Evolutionary conservation across 1,140 invertebrate genomes (phyloP), one percentile per base, ranked within the genome.

Genomic region (Neocloeon triangulifer): DNA sequence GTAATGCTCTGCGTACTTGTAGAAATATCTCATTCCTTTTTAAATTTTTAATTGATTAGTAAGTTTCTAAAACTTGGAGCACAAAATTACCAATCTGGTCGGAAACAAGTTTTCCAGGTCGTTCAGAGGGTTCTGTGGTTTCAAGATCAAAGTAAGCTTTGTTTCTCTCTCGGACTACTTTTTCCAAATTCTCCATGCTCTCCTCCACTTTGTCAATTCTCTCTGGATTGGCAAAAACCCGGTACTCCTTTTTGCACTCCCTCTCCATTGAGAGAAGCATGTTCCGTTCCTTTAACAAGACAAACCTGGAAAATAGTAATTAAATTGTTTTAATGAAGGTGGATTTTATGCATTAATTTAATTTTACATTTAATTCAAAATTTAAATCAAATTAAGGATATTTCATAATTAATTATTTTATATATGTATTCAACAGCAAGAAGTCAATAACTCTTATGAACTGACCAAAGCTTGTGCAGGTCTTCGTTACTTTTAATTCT

Each of bases 251-350:
- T 30, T 73, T 73, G 45, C 66, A 76, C 46, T 74, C 74, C 36
- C 82, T 62, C 57, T 95, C 76, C 91, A 97, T 94, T 12, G 94
- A 97, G 28, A 91, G 50, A 5, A 99, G 56, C 88, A 96, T 94
- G 51, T 99, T 99, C 34, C 69, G 58, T 58, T 98, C 94, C 59
- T 97, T 99, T 15, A 96, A 53, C 33, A 98, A 57, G 16, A 98
- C 64, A 60, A 72, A 84, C 77, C 77, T 82, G 41, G 32, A 45
- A 30, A 33, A 32, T 25, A n/a, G 36, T 29, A 42, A 34, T 34
- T 39, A 32, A 19, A 33, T 17, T 25, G 9, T n/a, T n/a, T n/a
- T n/a, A n/a, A n/a, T n/a, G n/a, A n/a, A n/a, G n/a, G n/a, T n/a
- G n/a, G 18, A 17, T 22, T 18, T 18, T 31, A 39, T 37, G 20